A percentile compares a stretch with the other conserved stretches of the same genome.
Conservation (phyloP, 2,888 invertebrate species). For the Eupithecia tripunctaria region DNA sequence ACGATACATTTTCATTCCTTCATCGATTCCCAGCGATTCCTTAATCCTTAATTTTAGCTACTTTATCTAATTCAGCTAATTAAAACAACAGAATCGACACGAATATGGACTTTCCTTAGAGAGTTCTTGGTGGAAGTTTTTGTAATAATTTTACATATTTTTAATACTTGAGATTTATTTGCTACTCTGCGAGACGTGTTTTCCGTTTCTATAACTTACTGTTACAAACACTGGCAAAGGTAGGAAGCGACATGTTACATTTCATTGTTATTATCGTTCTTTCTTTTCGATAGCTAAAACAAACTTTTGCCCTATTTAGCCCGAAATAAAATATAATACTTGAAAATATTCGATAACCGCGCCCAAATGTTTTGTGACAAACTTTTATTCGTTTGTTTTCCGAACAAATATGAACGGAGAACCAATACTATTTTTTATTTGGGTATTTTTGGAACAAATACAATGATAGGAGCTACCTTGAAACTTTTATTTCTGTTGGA, state of each 20-base stretch:
- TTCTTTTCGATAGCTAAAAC: background rate
- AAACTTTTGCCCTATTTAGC: background rate
- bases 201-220: too few species aligned
- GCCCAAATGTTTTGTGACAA: slow-evolving; percentile 12
- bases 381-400: slow-evolving; percentile 31
- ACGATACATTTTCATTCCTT: too few species aligned
- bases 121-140: too few species aligned
- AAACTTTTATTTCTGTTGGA: slow-evolving; percentile 40
- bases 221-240: too few species aligned
- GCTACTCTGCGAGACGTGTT: too few species aligned
- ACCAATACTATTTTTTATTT: slow-evolving; percentile 19
- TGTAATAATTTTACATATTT: too few species aligned
- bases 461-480: slow-evolving; percentile 38
- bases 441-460: slow-evolving; percentile 39
- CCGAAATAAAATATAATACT: slow-evolving; percentile 13
- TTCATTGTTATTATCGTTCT: background rate
- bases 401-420: slow-evolving; percentile 25
- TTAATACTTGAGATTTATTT: too few species aligned
- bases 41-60: too few species aligned
- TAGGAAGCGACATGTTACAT: background rate
- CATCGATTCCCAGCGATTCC: too few species aligned
- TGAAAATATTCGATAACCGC: slow-evolving; percentile 1
- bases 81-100: too few species aligned
- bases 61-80: too few species aligned
- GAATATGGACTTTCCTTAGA: too few species aligned